phyloP scores from a whole-genome alignment of 1,140 invertebrate genomes.

The Lordiphosa mommai region DNA sequence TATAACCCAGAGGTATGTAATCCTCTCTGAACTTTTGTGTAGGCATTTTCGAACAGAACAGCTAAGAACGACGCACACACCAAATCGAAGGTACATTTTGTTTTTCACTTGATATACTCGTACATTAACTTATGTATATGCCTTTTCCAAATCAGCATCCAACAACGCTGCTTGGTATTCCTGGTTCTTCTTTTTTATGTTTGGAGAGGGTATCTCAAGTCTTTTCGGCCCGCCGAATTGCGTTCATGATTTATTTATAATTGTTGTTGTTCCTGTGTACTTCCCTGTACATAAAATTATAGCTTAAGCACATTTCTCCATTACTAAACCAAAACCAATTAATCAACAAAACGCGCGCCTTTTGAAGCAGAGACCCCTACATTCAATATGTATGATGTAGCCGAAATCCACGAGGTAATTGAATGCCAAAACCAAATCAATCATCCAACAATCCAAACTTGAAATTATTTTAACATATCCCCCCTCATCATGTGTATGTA shows the following conservation, averaged over 20 bases:
- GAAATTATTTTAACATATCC: constrained; percentile 7
- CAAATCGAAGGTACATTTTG: constrained; percentile 5
- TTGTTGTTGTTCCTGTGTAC: constrained; percentile 7
- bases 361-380: background rate
- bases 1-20: background rate
- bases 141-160: constrained; percentile 3
- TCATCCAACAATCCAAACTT: constrained; percentile 9
- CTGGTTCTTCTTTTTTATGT: too few relatives aligned
- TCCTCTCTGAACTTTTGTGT: background rate
- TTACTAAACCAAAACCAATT: background rate
- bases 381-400: too few relatives aligned
- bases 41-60: background rate
- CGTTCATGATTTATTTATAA: background rate
- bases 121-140: constrained; percentile 20
- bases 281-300: constrained; percentile 3
- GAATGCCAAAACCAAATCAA: constrained; percentile 17
- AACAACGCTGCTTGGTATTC: too few relatives aligned
- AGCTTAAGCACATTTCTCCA: constrained; percentile 4
- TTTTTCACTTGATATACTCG: too few relatives aligned
- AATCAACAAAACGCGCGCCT: background rate
- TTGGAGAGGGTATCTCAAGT: constrained; percentile 5
- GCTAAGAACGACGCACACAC: background rate
- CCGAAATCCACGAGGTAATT: constrained; percentile 35
- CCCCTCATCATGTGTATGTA: background rate
- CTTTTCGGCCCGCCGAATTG: constrained; percentile 10